Evolutionary conservation across 2,888 invertebrate species (phyloP).

Genomic region (Aspidiotus destructor): DNA sequence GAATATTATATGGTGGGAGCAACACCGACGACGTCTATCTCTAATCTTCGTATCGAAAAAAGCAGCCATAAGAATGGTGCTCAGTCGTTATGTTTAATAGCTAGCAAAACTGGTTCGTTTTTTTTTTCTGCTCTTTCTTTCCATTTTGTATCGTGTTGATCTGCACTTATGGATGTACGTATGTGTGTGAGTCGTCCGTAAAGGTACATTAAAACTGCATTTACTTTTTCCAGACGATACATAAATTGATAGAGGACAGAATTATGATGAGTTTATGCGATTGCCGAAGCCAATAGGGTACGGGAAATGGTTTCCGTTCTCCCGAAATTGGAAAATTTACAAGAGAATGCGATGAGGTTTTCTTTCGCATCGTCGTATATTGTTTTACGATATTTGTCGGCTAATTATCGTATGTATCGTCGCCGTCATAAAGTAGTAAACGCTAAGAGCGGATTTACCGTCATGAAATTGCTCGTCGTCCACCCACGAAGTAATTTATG

Average conservation of each 20-base stretch:
- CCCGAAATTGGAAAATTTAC: too few relatives aligned
- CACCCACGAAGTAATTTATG: conserved; percentile 1
- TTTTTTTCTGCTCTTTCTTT: background rate
- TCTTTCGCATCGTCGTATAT: background rate
- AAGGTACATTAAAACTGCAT: background rate
- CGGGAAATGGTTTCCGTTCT: too few relatives aligned
- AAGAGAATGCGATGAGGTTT: too few relatives aligned
- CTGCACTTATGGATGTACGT: background rate
- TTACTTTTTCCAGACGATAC: background rate
- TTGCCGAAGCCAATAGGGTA: too few relatives aligned
- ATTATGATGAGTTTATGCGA: too few relatives aligned
- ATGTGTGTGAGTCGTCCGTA: background rate
- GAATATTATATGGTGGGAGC: background rate
- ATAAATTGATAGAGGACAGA: background rate
- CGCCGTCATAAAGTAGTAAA: background rate
- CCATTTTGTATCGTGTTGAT: too few relatives aligned
- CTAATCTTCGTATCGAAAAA: background rate
- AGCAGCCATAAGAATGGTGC: background rate
- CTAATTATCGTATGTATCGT: background rate
- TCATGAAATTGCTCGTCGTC: background rate
- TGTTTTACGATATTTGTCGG: background rate
- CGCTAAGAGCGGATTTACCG: background rate
- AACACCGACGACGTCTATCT: background rate
- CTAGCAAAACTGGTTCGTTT: conserved; percentile 1
- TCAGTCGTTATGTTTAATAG: background rate